Percentiles rank a stretch among this genome's conserved stretches.
Evolutionary conservation across 1,140 invertebrate genomes (phyloP).

Genomic region (Paramacrobiotus metropolitanus): DNA sequence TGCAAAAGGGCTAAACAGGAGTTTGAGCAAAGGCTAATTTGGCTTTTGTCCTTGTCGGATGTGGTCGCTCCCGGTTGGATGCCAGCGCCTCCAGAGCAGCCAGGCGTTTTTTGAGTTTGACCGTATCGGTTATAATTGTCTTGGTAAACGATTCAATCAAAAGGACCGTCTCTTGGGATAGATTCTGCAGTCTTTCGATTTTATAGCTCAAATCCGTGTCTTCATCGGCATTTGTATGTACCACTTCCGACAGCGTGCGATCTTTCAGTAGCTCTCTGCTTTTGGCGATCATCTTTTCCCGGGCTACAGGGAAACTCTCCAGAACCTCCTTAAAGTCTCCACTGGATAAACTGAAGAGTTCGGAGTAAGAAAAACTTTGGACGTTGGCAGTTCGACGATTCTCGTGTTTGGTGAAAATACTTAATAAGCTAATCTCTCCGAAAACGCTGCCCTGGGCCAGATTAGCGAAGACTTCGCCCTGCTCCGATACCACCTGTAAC

Average conservation of each 20-base stretch:
- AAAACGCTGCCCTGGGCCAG: constrained; percentile 69
- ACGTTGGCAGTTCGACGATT: constrained; percentile 70
- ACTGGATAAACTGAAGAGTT: constrained; percentile 76
- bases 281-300: constrained; percentile 31
- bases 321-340: constrained; percentile 79
- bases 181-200: neutral
- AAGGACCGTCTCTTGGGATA: neutral
- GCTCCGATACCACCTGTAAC: constrained; percentile 70
- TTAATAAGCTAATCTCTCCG: constrained; percentile 36
- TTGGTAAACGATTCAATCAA: constrained; percentile 1
- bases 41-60: neutral
- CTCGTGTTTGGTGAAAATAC: neutral
- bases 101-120: neutral
- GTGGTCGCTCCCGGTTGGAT: neutral
- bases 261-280: neutral
- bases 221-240: neutral
- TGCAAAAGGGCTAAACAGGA: too few species aligned
- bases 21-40: neutral
- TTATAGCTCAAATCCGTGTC: neutral
- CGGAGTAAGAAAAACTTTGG: constrained; percentile 77
- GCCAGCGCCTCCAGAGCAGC: neutral
- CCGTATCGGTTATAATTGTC: neutral
- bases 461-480: constrained; percentile 59
- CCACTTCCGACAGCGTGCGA: neutral
- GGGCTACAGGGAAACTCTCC: constrained; percentile 80